Percentiles rank a stretch among this genome's conserved stretches.
These are phyloP conservation scores for Elgaria multicarinata DNA, from an alignment of 2,113 vertebrate species.

Conservation along the genomic window DNA sequence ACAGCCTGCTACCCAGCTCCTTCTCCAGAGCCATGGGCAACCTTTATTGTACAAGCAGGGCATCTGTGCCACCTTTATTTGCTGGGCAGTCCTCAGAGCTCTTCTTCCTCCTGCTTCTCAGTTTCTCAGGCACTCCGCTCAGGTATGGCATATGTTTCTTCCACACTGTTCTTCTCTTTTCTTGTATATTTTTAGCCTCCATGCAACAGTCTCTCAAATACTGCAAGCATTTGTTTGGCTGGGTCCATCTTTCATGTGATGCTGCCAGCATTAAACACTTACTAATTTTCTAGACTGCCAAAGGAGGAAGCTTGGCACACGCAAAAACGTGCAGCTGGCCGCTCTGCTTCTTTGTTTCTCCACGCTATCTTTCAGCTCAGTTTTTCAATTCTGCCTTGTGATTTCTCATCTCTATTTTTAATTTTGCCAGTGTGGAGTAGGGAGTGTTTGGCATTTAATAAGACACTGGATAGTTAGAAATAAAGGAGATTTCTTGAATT, in stretches of 20 bases:
- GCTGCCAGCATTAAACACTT: not conserved
- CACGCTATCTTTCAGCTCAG: constrained; percentile 14
- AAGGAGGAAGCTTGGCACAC: constrained; percentile 16
- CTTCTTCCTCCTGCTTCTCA: not conserved
- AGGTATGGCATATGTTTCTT: constrained; percentile 11
- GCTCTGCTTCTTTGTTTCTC: constrained; percentile 9
- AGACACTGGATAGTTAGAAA: rapidly evolving
- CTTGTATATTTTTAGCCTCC: constrained; percentile 33
- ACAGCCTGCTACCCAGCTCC: not conserved
- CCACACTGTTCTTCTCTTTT: not conserved
- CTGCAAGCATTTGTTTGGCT: constrained; percentile 23
- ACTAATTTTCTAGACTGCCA: not conserved
- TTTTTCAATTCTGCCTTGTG: constrained; percentile 12
- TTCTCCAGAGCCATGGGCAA: not conserved
- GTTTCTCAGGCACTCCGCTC: not conserved
- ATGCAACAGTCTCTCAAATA: constrained; percentile 31
- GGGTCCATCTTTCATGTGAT: constrained; percentile 10
- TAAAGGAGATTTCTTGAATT: not conserved
- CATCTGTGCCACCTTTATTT: too few relatives aligned
- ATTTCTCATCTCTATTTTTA: constrained; percentile 23
- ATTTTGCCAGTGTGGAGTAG: not conserved
- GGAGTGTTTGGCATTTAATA: constrained; percentile 8
- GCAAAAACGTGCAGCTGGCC: constrained; percentile 29
- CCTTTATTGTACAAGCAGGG: not conserved
- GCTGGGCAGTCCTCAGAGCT: too few relatives aligned